A percentile compares a stretch with the other conserved stretches of the same genome.
phyloP scores from a whole-genome alignment of 2,797 vertebrate genomes.

The Betta splendens region DNA sequence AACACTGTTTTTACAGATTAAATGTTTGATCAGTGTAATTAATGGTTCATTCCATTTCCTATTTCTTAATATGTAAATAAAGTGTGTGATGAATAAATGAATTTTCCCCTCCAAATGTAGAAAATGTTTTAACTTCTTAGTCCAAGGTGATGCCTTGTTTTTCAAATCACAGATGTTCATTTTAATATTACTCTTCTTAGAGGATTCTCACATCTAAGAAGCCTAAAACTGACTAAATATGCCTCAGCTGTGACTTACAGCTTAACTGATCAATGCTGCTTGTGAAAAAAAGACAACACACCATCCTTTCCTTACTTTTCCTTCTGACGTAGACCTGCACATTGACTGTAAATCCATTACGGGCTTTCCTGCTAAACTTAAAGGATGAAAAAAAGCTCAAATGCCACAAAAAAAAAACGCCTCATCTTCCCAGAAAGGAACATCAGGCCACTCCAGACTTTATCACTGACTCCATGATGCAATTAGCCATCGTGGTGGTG shows the following conservation, averaged over 20 bases:
- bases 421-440: conserved; percentile 70
- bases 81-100: neutral
- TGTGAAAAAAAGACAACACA: neutral
- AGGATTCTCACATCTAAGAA: too few species aligned
- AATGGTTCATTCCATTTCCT: neutral
- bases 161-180: neutral
- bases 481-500: conserved; percentile 71
- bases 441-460: conserved; percentile 73
- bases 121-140: too few species aligned
- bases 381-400: conserved; percentile 39
- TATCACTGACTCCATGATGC: conserved; percentile 77
- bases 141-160: neutral
- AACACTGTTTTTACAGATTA: too few species aligned
- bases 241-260: neutral
- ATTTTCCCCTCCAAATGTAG: too few species aligned
- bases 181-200: neutral
- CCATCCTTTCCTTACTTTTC: neutral
- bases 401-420: conserved; percentile 61
- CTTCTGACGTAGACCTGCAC: neutral
- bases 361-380: conserved; percentile 57
- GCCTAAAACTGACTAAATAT: neutral
- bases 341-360: conserved; percentile 54
- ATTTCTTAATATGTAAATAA: neutral
- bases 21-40: too few species aligned
- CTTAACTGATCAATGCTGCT: neutral